Conservation (phyloP, 1,140 invertebrate species). For the Samia ricini region DNA sequence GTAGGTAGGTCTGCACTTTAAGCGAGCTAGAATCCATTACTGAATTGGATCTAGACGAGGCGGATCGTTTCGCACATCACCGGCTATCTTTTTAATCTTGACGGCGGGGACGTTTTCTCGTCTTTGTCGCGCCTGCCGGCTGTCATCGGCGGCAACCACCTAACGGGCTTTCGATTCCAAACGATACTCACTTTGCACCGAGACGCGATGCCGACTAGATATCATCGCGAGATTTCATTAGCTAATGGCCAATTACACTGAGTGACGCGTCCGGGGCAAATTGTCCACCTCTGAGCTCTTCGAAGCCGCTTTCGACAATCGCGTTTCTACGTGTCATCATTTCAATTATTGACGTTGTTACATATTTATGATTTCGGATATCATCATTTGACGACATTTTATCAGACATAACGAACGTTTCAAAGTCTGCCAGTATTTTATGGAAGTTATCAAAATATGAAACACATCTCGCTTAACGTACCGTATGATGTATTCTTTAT, state of each 20-base stretch:
- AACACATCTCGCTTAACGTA: too few relatives aligned
- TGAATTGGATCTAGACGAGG: conserved; percentile 5
- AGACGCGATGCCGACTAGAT: conserved; percentile 44
- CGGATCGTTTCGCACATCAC: conserved; percentile 38
- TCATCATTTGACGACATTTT: too few relatives aligned
- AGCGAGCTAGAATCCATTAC: neutral
- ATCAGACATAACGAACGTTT: too few relatives aligned
- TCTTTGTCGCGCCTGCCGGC: conserved; percentile 47
- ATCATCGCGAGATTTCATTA: conserved; percentile 60
- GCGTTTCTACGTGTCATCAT: too few relatives aligned
- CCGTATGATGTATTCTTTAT: too few relatives aligned
- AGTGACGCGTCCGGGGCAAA: conserved; percentile 66
- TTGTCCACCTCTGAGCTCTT: conserved; percentile 22
- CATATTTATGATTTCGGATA: too few relatives aligned
- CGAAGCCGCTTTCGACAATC: conserved; percentile 18
- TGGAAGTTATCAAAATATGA: too few relatives aligned
- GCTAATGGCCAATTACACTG: conserved; percentile 65
- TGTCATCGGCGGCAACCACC: conserved; percentile 39
- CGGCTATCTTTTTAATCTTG: conserved; percentile 20
- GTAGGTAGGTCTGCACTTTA: neutral
- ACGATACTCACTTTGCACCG: conserved; percentile 32
- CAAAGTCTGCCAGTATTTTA: too few relatives aligned
- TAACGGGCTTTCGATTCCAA: conserved; percentile 33
- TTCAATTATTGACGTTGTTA: too few relatives aligned
- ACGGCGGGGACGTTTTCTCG: conserved; percentile 35